Evolutionary conservation across 2,797 vertebrate species (phyloP).

Genomic region (Tachyglossus aculeatus): DNA sequence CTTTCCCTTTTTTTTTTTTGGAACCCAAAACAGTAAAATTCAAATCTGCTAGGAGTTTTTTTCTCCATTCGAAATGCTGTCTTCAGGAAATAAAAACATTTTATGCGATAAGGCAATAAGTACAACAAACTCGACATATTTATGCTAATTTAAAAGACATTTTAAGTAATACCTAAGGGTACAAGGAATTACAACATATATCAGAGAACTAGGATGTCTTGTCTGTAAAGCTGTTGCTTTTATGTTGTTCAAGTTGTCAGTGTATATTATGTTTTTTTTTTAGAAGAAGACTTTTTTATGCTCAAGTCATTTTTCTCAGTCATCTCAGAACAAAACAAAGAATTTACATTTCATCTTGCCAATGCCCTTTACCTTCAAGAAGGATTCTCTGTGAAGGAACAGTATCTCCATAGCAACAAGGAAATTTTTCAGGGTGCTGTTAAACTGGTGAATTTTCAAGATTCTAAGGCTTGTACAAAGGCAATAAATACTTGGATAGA

Average conservation of each 20-base stretch:
- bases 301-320: constrained; percentile 68
- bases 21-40: no score
- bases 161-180: not conserved
- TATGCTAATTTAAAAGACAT: constrained; percentile 24
- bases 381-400: constrained; percentile 75
- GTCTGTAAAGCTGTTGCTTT: constrained; percentile 44
- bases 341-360: constrained; percentile 78
- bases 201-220: constrained; percentile 24
- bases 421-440: constrained; percentile 72
- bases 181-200: not conserved
- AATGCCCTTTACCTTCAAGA: constrained; percentile 80
- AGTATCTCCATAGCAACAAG: constrained; percentile 80
- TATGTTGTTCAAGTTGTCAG: constrained; percentile 46
- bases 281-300: constrained; percentile 63
- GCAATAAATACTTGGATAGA: constrained; percentile 78
- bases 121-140: constrained; percentile 28
- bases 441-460: constrained; percentile 80
- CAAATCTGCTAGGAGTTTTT: not conserved
- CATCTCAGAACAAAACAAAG: constrained; percentile 63
- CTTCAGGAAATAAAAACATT: constrained; percentile 37
- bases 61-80: not conserved
- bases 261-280: constrained; percentile 54
- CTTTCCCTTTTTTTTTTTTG: not conserved
- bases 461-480: constrained; percentile 71
- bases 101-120: constrained; percentile 21